Evolutionary conservation across 2,797 vertebrate genomes (phyloP), one percentile per base, ranked within the genome.

Genomic region (Sebastes miniatus): DNA sequence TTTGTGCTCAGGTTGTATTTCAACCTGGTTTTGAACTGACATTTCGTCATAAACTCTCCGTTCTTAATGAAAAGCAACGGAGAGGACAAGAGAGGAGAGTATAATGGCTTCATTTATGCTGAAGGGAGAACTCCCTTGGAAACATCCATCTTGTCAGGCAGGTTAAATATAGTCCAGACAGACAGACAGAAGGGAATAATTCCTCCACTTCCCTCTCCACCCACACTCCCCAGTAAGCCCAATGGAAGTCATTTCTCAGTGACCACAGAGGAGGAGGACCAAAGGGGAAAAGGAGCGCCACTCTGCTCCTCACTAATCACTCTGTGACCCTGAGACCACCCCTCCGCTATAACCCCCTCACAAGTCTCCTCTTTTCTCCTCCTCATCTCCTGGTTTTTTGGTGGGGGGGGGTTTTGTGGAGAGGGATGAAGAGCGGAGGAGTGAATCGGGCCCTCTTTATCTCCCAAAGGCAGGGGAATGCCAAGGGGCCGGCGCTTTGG

Each of bases 391-490:
- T 72, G n/a, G 2, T 84, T 90, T 85, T 87, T 81, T 31, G 9
- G 16, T 56, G 5, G 12, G 31, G 6, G n/a, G 62, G 76, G 73
- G 73, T 43, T 32, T 69, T 71, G 61, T 88, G 73, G 75, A 89
- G 89, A 83, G 84, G 83, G 85, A 79, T 89, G 88, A 90, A 90
- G 89, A 88, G 89, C 5, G 80, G 90, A 93, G 90, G 94, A 95
- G 93, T 94, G 93, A 96, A 95, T 95, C 92, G 82, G 90, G 66
- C 87, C 69, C 84, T 95, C 91, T 96, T 93, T 95, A 96, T 96
- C 95, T 95, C 87, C 93, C 94, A 94, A 90, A 93, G 89, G 94
- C 95, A 95, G 92, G 94, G 96, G 96, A 97, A 96, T 94, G 95
- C 95, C 92, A 89, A 96, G 90, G 93, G 96, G 95, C 95, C 93